phyloP scores from a whole-genome alignment of 2,797 vertebrate genomes.

The Catamblyrhynchus diadema region DNA sequence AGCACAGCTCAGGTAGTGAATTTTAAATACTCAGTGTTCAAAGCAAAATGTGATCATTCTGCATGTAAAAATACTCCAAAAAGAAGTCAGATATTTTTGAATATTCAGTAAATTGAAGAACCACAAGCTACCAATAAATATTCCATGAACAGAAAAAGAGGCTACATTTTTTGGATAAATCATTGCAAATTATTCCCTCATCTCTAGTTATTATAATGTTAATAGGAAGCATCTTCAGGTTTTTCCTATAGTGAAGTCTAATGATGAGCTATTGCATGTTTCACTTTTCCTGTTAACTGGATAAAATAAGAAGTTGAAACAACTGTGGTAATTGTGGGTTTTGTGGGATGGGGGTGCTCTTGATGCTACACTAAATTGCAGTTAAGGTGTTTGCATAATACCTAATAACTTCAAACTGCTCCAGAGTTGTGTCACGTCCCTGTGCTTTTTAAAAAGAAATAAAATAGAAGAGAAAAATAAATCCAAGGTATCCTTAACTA shows the following conservation, averaged over 20 bases:
- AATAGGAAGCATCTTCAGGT: slow-evolving; percentile 51
- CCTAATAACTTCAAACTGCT: not conserved
- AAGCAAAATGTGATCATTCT: slow-evolving; percentile 40
- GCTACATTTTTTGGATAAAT: slow-evolving; percentile 64
- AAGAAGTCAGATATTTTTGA: slow-evolving; percentile 36
- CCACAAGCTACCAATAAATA: slow-evolving; percentile 49
- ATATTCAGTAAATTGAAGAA: slow-evolving; percentile 43
- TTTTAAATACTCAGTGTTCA: slow-evolving; percentile 44
- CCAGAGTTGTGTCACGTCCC: not conserved
- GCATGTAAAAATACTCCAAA: slow-evolving; percentile 17
- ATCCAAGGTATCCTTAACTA: not conserved
- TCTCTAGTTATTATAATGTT: slow-evolving; percentile 52
- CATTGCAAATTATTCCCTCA: slow-evolving; percentile 63
- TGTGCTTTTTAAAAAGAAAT: not conserved
- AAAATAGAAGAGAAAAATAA: not conserved
- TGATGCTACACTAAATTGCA: not conserved
- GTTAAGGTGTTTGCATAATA: not conserved
- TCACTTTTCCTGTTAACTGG: slow-evolving; percentile 20
- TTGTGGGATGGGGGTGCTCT: not conserved
- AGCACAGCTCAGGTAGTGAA: slow-evolving; percentile 32
- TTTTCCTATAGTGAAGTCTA: slow-evolving; percentile 40
- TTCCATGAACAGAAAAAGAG: slow-evolving; percentile 57
- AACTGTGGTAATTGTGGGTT: not conserved
- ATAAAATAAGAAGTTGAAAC: slow-evolving; percentile 27
- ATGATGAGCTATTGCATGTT: slow-evolving; percentile 37